Percentiles rank a stretch among this genome's conserved stretches.
Conservation (phyloP, 2,113 vertebrate species). For the Acanthisitta chloris region DNA sequence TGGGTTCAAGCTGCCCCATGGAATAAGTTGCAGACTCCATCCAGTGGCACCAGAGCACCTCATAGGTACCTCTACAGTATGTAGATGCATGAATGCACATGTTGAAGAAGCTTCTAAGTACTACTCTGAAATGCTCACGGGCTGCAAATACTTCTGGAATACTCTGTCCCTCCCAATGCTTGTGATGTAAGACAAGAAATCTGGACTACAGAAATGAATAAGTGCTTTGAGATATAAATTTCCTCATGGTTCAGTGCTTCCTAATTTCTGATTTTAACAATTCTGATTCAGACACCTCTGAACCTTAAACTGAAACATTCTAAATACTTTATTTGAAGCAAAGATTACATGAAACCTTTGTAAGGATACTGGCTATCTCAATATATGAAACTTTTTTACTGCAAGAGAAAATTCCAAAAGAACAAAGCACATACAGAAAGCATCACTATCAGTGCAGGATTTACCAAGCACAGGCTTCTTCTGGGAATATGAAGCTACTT, state of each 20-base stretch:
- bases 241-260: background rate
- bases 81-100: fast-evolving
- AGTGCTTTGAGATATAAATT: background rate
- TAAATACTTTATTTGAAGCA: background rate
- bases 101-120: background rate
- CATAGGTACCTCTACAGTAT: background rate
- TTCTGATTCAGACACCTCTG: background rate
- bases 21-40: background rate
- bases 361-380: background rate
- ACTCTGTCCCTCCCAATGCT: background rate
- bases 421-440: background rate
- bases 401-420: background rate
- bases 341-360: background rate
- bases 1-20: background rate
- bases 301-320: background rate
- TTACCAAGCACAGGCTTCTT: background rate
- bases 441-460: background rate
- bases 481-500: background rate
- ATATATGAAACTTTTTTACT: background rate
- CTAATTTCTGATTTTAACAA: background rate
- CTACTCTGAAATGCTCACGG: background rate
- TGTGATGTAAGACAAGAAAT: background rate
- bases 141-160: background rate
- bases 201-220: background rate
- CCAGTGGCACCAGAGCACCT: background rate